Base-by-base conservation (phyloP, 2,113 vertebrate genomes). In the Lethenteron camtschaticum region DNA sequence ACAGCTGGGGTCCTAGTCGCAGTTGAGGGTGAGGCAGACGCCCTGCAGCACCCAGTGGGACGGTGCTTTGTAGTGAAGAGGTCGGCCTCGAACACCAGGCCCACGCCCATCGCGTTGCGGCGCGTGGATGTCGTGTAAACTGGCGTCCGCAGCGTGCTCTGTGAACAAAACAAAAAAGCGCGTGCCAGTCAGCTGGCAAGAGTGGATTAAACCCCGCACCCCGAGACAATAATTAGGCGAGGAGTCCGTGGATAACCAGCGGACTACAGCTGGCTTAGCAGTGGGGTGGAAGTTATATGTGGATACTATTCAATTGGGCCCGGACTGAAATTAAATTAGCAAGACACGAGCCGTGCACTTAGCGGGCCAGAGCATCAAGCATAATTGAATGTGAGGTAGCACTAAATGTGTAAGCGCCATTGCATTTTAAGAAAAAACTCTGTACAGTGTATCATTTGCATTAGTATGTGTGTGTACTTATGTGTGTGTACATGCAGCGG, bases 11-110 rank as follows among this genome's bases (percentile, higher is more conserved):
- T 58, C 11, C 83, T 74, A 86, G 66, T 92, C 88, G 0, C 82
- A 69, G 0, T 91, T 97, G 71, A 97, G 77, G 57, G 81, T 85
- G 70, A 96, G 85, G 75, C 88, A 95, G 11, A 96, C 88, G 0
- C 92, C 90, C 70, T 86, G 83, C 1, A 95, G 83, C 24, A 99
- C 88, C 90, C 94, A 96, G 57, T 92, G 87, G 11, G 90, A 96
- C 58, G 83, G 76, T 99, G 88, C 73, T 75, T 80, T 0, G 78
- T 80, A 1, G 87, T 96, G 70, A 77, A 82, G 57, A 99, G 86
- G 68, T 96, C 88, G 0, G 90, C 90, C 74, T 96, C 91, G 69
- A 95, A 97, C 1, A 96, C 88, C 55, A 99, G 73, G 13, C 94
- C 94, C 0, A 81, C 75, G 0, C 90, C 87, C 90, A 90, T 92